Percentiles rank a stretch among this genome's conserved stretches.
phyloP scores from a whole-genome alignment of 2,797 vertebrate genomes.

The Brachyalestes nurse region DNA sequence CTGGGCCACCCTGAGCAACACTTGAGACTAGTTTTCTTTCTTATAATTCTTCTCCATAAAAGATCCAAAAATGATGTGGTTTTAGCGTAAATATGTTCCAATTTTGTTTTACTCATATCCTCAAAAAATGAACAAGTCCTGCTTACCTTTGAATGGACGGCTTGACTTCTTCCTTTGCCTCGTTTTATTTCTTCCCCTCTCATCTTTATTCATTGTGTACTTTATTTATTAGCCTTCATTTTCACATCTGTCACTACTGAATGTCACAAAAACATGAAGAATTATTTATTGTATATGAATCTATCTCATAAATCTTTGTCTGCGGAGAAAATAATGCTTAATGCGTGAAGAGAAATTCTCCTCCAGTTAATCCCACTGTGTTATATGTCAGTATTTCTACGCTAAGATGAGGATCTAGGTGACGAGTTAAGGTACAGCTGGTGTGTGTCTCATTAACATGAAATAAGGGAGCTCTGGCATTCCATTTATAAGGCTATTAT shows the following conservation, averaged over 20 bases:
- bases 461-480: no score
- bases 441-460: no score
- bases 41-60: background rate
- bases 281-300: background rate
- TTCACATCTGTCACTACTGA: conserved; percentile 9
- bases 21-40: background rate
- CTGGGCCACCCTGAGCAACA: background rate
- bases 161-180: conserved; percentile 10
- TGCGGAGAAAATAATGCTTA: background rate
- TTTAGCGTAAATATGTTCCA: background rate
- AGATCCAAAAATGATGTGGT: background rate
- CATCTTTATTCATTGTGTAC: conserved; percentile 26
- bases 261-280: conserved; percentile 17
- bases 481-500: no score
- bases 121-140: background rate
- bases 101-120: background rate
- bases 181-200: background rate
- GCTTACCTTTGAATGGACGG: background rate
- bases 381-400: no score
- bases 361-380: no score
- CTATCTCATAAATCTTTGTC: background rate
- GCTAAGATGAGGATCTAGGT: background rate
- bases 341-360: background rate
- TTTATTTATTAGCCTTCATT: conserved; percentile 24
- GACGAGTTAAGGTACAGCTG: no score